These are phyloP conservation scores for Pogona vitticeps DNA, from an alignment of 2,113 vertebrate species.

Conservation along the genomic window DNA sequence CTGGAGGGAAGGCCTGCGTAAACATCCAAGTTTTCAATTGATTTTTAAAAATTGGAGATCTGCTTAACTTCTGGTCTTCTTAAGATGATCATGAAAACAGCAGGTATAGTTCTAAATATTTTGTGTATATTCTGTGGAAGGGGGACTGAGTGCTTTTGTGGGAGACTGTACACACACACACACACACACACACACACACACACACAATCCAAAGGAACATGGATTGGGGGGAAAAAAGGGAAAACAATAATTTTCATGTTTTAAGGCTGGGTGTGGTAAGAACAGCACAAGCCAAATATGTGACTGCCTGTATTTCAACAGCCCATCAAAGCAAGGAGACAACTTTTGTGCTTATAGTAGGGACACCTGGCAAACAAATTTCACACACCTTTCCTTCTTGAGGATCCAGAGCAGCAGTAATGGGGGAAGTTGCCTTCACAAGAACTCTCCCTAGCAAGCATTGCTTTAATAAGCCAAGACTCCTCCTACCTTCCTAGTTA, in stretches of 20 bases:
- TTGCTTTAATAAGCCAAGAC: not conserved
- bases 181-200: not conserved
- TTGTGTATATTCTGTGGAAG: not conserved
- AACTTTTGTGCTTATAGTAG: not conserved
- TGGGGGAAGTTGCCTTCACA: not conserved
- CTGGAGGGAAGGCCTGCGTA: too few species aligned
- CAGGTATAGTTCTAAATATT: not conserved
- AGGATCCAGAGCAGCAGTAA: not conserved
- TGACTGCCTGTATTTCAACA: not conserved
- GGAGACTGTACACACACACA: not conserved
- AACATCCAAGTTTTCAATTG: not conserved
- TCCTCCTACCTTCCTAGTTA: not conserved
- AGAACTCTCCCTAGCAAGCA: not conserved
- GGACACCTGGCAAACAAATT: too few species aligned
- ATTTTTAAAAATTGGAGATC: not conserved
- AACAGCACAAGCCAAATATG: not conserved
- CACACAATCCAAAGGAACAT: not conserved
- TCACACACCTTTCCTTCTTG: not conserved
- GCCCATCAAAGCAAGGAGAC: not conserved
- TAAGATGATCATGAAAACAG: not conserved
- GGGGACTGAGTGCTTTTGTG: not conserved
- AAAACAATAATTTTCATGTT: too few species aligned
- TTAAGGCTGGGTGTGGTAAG: not conserved
- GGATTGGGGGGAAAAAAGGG: too few species aligned
- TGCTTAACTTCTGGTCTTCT: not conserved